phyloP scores from a whole-genome alignment of 2,797 vertebrate genomes.

The Aldrovandia affinis region DNA sequence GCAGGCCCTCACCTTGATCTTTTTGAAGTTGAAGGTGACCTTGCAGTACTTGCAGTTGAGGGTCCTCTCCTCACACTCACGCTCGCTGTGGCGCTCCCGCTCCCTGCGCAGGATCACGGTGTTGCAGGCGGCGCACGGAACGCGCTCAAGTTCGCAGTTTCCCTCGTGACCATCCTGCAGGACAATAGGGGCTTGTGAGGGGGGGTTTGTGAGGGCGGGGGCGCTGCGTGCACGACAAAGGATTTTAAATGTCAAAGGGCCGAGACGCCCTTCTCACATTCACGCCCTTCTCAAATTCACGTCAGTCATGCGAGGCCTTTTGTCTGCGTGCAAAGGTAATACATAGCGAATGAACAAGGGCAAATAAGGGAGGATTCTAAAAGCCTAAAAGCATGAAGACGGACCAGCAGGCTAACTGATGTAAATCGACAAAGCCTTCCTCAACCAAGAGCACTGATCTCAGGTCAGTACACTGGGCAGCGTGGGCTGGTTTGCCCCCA shows the following conservation, averaged over 20 bases:
- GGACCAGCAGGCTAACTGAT: no score
- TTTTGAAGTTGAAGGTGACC: conserved; percentile 73
- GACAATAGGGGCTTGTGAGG: background rate
- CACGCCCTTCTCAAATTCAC: no score
- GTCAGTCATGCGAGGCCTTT: no score
- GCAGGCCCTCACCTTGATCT: conserved; percentile 75
- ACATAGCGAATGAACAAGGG: no score
- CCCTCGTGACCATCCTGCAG: conserved; percentile 75
- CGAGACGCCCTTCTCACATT: background rate
- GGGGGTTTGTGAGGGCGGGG: background rate
- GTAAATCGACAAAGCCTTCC: no score
- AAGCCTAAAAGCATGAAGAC: no score
- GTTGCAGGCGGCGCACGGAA: conserved; percentile 76
- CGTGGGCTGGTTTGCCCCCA: no score
- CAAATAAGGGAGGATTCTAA: no score
- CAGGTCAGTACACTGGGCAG: no score
- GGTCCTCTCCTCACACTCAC: conserved; percentile 79
- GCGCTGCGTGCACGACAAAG: background rate
- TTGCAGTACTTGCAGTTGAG: conserved; percentile 85
- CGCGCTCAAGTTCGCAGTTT: conserved; percentile 72
- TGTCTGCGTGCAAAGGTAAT: no score
- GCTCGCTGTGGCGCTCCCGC: conserved; percentile 76
- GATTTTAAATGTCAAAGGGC: background rate
- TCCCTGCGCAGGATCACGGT: conserved; percentile 68
- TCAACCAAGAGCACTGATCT: no score